A percentile compares a stretch with the other conserved stretches of the same genome.
These are phyloP conservation scores for Oxycera nigricornis DNA, from an alignment of 2,888 invertebrate genomes.

Conservation along the genomic window DNA sequence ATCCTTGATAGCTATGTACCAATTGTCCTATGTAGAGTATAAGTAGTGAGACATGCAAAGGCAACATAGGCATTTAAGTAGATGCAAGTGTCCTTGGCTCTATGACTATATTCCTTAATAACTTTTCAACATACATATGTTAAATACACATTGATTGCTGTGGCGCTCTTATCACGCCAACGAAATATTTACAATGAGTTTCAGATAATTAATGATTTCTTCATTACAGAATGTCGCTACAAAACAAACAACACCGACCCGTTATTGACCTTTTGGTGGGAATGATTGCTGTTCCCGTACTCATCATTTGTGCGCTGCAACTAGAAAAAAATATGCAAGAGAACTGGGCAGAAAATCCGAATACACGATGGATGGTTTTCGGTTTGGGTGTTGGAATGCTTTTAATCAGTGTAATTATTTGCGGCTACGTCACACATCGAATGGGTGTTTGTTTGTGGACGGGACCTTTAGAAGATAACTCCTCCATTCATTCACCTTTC, in stretches of 20 bases:
- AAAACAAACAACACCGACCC: slow-evolving; percentile 56
- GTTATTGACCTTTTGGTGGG: slow-evolving; percentile 62
- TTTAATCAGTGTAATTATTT: slow-evolving; percentile 60
- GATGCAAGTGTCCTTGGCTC: too few species aligned
- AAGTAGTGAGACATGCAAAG: too few species aligned
- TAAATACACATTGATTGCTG: too few species aligned
- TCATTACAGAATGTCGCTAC: slow-evolving; percentile 58
- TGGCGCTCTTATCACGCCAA: too few species aligned
- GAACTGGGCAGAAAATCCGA: slow-evolving; percentile 58
- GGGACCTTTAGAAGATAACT: slow-evolving; percentile 58
- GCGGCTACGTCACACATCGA: slow-evolving; percentile 62
- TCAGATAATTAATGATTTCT: too few species aligned
- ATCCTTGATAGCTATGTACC: too few species aligned
- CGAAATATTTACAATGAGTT: too few species aligned
- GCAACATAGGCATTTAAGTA: too few species aligned
- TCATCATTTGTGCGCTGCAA: slow-evolving; percentile 61
- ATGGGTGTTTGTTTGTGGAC: slow-evolving; percentile 63
- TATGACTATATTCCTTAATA: too few species aligned
- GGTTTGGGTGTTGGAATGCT: slow-evolving; percentile 61
- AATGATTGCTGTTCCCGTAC: slow-evolving; percentile 61
- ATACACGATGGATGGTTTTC: slow-evolving; percentile 61
- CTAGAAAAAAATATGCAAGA: slow-evolving; percentile 60
- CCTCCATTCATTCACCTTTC: slow-evolving; percentile 34
- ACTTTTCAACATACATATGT: too few species aligned
- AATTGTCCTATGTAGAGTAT: too few species aligned